Base-by-base conservation (phyloP, 2,888 invertebrate genomes). In the Hydrotaea diabolus region DNA sequence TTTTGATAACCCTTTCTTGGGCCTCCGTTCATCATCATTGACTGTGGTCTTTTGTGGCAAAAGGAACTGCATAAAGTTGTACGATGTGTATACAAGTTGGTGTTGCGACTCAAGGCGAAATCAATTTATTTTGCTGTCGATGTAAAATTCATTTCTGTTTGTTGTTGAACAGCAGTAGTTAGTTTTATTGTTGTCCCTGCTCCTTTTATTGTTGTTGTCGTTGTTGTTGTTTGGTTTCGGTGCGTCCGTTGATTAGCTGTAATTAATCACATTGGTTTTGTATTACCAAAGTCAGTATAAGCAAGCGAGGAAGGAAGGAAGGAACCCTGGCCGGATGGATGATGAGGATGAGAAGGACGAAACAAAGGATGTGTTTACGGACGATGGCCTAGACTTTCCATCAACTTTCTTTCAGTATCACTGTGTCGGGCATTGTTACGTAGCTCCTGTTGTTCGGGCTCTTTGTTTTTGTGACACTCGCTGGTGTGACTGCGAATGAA, bases 91-190 rank as follows among this genome's bases (percentile, higher is more conserved):
- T 69, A 23, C 19, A 21, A 31, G 17, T 66, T 66, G 66, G 39
- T 21, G 17, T 66, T 66, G n/a, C 23, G 66, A 36, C 73, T 76
- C 43, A 59, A 13, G 36, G 66, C 73, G 43, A 84, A 79, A 84
- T 84, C 73, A 84, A 84, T 84, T 84, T 84, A 84, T 81, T 84
- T 81, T 79, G 53, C 81, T 85, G 84, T 82, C 81, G 76, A 66
- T 85, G 69, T 69, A 55, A 69, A 81, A 78, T 79, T 81, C 81
- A 78, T 76, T 64, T 81, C 43, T 73, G 73, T 81, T 73, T 76
- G 43, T 72, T 53, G 78, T 59, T 53, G 31, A 36, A 49, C 43
- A 64, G 53, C 19, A 13, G 39, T 49, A 36, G 13, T 46, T 8
- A 26, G 21, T 43, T 17, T 26, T 59, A 77, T 46, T 71, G 46